phyloP scores from a whole-genome alignment of 2,113 vertebrate species.

The Pelecanus crispus region DNA sequence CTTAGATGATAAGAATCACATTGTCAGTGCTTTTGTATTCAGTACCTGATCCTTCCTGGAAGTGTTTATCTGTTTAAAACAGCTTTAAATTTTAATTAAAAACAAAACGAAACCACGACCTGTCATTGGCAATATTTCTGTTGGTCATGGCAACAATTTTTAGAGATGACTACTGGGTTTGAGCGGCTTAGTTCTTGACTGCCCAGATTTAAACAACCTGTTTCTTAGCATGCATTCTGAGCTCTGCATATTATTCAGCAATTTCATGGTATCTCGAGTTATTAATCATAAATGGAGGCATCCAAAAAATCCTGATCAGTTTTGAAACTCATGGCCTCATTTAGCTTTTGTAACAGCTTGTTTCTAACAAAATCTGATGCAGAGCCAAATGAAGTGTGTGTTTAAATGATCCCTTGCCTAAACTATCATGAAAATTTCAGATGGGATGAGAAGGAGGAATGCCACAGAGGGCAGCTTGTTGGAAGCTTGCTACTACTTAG shows the following conservation, averaged over 20 bases:
- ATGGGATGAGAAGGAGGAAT: slow-evolving; percentile 51
- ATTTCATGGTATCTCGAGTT: background rate
- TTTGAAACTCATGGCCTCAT: slow-evolving; percentile 57
- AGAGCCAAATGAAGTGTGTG: slow-evolving; percentile 52
- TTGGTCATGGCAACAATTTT: background rate
- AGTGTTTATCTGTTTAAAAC: slow-evolving; percentile 25
- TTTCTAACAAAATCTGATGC: slow-evolving; percentile 49
- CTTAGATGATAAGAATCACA: background rate
- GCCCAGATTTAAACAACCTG: background rate
- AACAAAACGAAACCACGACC: background rate
- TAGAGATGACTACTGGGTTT: background rate
- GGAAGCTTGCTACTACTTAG: slow-evolving; percentile 56
- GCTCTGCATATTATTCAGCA: background rate
- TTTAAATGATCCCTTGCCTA: slow-evolving; percentile 65
- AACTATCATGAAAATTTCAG: slow-evolving; percentile 57
- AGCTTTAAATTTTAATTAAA: slow-evolving; percentile 22
- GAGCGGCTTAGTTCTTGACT: background rate
- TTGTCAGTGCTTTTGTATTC: background rate
- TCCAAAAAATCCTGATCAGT: slow-evolving; percentile 47
- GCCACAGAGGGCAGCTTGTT: slow-evolving; percentile 43
- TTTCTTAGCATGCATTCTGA: background rate
- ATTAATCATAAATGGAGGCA: slow-evolving; percentile 50
- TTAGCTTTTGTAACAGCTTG: slow-evolving; percentile 60
- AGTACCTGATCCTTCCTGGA: slow-evolving; percentile 5
- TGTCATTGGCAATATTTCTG: background rate